These are phyloP conservation scores for Cyphomyrus plagiostoma DNA, from an alignment of 2,113 vertebrate species.

Conservation along the genomic window DNA sequence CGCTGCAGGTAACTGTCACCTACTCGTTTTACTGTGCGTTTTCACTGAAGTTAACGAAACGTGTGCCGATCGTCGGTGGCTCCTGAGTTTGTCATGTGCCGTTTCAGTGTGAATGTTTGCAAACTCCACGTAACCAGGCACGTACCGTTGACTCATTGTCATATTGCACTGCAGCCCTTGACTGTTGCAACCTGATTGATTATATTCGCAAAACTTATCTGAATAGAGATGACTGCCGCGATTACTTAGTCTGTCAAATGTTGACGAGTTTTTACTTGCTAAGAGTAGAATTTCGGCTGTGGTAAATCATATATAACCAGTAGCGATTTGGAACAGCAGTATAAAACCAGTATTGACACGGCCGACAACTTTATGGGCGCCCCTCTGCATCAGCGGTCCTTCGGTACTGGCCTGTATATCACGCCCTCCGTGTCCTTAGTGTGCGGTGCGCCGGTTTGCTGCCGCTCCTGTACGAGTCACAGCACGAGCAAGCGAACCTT, in stretches of 20 bases:
- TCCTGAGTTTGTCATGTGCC: background rate
- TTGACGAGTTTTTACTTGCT: background rate
- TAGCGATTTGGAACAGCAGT: background rate
- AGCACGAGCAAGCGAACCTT: background rate
- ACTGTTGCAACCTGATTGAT: background rate
- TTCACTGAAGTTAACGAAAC: background rate
- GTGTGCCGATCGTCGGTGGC: background rate
- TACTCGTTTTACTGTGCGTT: background rate
- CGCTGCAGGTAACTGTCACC: slow-evolving; percentile 52
- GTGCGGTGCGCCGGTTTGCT: background rate
- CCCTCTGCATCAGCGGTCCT: background rate
- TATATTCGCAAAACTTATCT: background rate
- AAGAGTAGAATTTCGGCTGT: background rate
- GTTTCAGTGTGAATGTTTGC: background rate
- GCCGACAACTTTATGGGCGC: background rate
- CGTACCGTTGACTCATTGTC: background rate
- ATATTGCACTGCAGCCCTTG: background rate
- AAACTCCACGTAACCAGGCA: background rate
- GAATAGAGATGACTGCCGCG: background rate
- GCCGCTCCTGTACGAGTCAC: background rate
- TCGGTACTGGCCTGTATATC: background rate
- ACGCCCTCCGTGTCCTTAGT: background rate
- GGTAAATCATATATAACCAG: background rate
- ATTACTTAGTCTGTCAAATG: background rate
- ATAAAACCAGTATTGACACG: background rate